Percentiles rank a stretch among this genome's conserved stretches.
Evolutionary conservation across 2,113 vertebrate genomes (phyloP).

Genomic region (Myrmecophaga tridactyla): DNA sequence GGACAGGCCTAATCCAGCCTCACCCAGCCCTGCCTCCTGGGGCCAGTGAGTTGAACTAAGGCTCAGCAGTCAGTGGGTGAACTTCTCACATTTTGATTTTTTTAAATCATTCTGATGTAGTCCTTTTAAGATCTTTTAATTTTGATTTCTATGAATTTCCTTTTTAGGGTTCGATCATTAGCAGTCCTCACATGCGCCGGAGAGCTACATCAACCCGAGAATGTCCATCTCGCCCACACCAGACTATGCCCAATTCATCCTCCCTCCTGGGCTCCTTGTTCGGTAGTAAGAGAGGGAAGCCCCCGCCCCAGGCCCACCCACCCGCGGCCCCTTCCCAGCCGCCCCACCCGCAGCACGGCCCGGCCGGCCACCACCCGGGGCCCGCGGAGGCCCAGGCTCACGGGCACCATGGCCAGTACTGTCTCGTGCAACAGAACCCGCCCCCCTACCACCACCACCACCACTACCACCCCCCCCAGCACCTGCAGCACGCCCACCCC

Average conservation of each 20-base stretch:
- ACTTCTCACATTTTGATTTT: conserved; percentile 64
- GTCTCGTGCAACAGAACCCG: conserved; percentile 91
- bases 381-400: conserved; percentile 84
- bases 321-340: conserved; percentile 81
- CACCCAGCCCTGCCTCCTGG: background rate
- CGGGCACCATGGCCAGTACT: conserved; percentile 90
- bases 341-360: conserved; percentile 81
- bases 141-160: conserved; percentile 87
- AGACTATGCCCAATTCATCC: conserved; percentile 93
- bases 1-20: background rate
- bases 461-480: conserved; percentile 93
- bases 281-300: conserved; percentile 91
- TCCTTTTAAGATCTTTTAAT: conserved; percentile 83
- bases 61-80: conserved; percentile 79
- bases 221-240: conserved; percentile 93
- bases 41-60: conserved; percentile 39
- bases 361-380: conserved; percentile 86
- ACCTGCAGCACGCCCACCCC: conserved; percentile 89
- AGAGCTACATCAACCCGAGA: conserved; percentile 93
- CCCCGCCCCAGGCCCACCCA: conserved; percentile 86
- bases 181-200: conserved; percentile 95
- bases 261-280: conserved; percentile 96
- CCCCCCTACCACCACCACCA: conserved; percentile 97
- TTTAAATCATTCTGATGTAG: conserved; percentile 62
- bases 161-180: conserved; percentile 99